Conservation (phyloP, 2,797 vertebrate genomes). For the Danionella dracula region DNA sequence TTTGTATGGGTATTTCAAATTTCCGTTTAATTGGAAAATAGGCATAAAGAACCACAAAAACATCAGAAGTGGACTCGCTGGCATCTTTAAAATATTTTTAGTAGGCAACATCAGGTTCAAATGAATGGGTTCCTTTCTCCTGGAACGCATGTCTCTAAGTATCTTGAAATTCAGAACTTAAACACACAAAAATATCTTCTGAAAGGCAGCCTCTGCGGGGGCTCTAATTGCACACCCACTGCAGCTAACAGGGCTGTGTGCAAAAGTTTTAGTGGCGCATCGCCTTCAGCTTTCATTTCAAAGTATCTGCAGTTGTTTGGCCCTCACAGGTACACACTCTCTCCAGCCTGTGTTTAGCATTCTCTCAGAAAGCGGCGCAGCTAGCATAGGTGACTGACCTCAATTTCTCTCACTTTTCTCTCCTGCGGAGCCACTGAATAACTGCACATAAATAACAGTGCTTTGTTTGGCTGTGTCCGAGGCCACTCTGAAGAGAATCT, state of each 20-base stretch:
- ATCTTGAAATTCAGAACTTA: not conserved
- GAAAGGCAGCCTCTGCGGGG: constrained; percentile 28
- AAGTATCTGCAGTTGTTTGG: constrained; percentile 16
- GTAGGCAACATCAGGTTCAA: not conserved
- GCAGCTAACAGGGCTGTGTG: not conserved
- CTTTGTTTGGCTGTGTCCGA: constrained; percentile 14
- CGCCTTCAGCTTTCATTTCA: constrained; percentile 39
- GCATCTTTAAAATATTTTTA: too few species aligned
- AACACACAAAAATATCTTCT: not conserved
- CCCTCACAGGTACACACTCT: constrained; percentile 8
- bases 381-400: constrained; percentile 51
- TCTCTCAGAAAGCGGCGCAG: constrained; percentile 18
- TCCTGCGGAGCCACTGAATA: constrained; percentile 50
- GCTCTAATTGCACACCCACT: constrained; percentile 42
- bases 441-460: constrained; percentile 48
- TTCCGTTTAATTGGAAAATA: too few species aligned
- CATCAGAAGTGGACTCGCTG: too few species aligned
- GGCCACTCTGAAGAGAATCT: not conserved
- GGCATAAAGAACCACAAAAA: too few species aligned
- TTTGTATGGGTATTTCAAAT: too few species aligned
- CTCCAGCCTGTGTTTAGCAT: constrained; percentile 40
- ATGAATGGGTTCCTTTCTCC: not conserved
- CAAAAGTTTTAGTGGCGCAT: constrained; percentile 28
- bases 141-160: not conserved
- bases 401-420: constrained; percentile 52